Conservation (phyloP, 2,888 invertebrate species). For the Drosophila pseudotalamancana region DNA sequence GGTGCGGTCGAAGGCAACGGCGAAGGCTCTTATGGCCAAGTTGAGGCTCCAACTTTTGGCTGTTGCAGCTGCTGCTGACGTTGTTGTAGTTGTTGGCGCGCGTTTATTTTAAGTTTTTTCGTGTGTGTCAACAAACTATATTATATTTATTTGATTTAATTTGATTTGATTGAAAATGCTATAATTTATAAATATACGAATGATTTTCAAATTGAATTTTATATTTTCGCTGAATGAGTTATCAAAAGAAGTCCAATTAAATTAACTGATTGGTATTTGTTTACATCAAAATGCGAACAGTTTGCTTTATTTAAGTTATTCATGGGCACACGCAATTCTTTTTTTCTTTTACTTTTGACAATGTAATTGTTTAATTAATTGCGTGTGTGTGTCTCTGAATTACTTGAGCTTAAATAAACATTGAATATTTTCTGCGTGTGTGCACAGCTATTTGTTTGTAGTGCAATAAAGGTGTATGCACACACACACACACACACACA, state of each 20-base stretch:
- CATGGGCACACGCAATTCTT: conserved; percentile 15
- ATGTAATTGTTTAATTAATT: conserved; percentile 65
- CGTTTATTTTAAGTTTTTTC: conserved; percentile 41
- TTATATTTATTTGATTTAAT: conserved; percentile 33
- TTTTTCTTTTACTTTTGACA: conserved; percentile 25
- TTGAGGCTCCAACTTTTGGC: conserved; percentile 42
- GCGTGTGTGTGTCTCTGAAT: conserved; percentile 31
- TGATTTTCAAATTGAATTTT: conserved; percentile 4
- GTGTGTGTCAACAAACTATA: conserved; percentile 64
- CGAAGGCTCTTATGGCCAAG: conserved; percentile 40
- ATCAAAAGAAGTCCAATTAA: conserved; percentile 16
- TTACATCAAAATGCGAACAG: conserved; percentile 2
- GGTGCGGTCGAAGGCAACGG: not conserved
- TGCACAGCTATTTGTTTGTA: conserved; percentile 52
- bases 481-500: not conserved
- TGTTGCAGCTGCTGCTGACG: conserved; percentile 8
- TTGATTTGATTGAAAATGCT: conserved; percentile 60
- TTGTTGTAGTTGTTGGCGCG: conserved; percentile 5
- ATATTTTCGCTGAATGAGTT: conserved; percentile 1
- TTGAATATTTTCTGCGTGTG: conserved; percentile 54
- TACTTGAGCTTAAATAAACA: conserved; percentile 70
- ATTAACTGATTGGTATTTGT: conserved; percentile 9
- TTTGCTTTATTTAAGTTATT: conserved; percentile 1
- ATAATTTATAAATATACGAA: not conserved
- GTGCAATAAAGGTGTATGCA: conserved; percentile 7